Conservation (phyloP, 37 sponge, comb jelly and placozoan species). For the Diacarnus erythraeanus region DNA sequence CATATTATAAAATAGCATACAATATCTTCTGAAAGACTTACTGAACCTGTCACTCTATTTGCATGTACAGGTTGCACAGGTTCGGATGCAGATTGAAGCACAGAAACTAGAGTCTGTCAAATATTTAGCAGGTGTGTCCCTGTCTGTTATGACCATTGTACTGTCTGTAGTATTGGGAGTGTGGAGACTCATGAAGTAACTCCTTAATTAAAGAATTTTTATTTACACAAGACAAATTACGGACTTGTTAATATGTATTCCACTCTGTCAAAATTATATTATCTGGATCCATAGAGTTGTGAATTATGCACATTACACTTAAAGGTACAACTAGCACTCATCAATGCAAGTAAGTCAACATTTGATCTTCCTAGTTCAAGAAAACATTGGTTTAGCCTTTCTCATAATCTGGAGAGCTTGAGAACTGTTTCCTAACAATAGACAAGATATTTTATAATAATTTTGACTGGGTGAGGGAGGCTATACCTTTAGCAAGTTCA, state of each 20-base stretch:
- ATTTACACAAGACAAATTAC: background rate
- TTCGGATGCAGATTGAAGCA: conserved; percentile 76
- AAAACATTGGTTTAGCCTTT: conserved; percentile 35
- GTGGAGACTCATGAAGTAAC: conserved; percentile 67
- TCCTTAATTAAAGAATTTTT: background rate
- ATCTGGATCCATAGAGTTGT: too few relatives aligned
- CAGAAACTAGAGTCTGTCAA: conserved; percentile 81
- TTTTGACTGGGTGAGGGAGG: too few relatives aligned
- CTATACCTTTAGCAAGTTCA: conserved; percentile 85
- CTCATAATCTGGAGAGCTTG: conserved; percentile 61
- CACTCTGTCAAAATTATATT: background rate
- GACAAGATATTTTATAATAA: background rate
- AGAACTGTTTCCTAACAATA: conserved; percentile 50
- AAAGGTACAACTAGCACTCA: too few relatives aligned
- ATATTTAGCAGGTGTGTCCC: conserved; percentile 71
- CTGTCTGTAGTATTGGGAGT: conserved; percentile 72
- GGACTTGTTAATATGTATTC: background rate
- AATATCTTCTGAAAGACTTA: too few relatives aligned
- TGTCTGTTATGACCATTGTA: conserved; percentile 62
- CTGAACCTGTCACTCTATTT: too few relatives aligned
- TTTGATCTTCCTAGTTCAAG: too few relatives aligned
- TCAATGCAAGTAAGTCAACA: too few relatives aligned
- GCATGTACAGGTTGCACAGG: conserved; percentile 56
- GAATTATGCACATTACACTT: too few relatives aligned
- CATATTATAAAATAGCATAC: too few relatives aligned